These are phyloP conservation scores for Mesocentrotus franciscanus DNA, from an alignment of 53 echinoderm and acorn worm genomes.

Conservation along the genomic window DNA sequence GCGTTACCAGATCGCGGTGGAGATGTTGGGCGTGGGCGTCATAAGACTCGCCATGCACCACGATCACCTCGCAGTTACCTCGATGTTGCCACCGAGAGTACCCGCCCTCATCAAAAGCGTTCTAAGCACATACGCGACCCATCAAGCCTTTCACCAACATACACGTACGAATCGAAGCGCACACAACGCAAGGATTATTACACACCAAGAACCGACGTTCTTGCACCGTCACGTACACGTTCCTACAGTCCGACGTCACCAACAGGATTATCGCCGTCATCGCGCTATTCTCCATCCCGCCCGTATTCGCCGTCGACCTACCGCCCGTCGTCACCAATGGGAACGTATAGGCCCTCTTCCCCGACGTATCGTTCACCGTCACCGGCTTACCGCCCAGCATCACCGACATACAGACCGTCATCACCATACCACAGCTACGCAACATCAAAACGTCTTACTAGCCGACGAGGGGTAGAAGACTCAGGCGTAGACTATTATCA, in stretches of 20 bases:
- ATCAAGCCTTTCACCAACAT: slow-evolving; percentile 62
- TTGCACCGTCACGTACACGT: slow-evolving; percentile 67
- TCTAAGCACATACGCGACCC: slow-evolving; percentile 34
- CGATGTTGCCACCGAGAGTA: slow-evolving; percentile 34
- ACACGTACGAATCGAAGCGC: slow-evolving; percentile 41
- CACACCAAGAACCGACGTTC: slow-evolving; percentile 63
- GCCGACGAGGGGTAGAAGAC: slow-evolving; percentile 42
- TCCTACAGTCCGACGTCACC: slow-evolving; percentile 75
- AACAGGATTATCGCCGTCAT: slow-evolving; percentile 67
- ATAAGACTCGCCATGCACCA: slow-evolving; percentile 55
- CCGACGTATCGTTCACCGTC: slow-evolving; percentile 56
- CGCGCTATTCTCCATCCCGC: slow-evolving; percentile 62
- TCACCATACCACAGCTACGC: slow-evolving; percentile 58
- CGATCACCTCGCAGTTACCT: slow-evolving; percentile 51
- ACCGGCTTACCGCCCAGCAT: slow-evolving; percentile 49
- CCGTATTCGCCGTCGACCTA: slow-evolving; percentile 25
- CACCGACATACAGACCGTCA: slow-evolving; percentile 62
- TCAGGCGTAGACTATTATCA: slow-evolving; percentile 49
- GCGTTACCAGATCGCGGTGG: slow-evolving; percentile 65
- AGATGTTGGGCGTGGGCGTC: slow-evolving; percentile 69
- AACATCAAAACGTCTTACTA: slow-evolving; percentile 49
- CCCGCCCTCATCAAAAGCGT: slow-evolving; percentile 10
- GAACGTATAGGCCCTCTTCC: slow-evolving; percentile 57
- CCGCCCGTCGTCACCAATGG: slow-evolving; percentile 46
- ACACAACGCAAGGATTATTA: slow-evolving; percentile 53